Percentiles rank a stretch among this genome's conserved stretches.
These are phyloP conservation scores for Melanotaenia boesemani DNA, from an alignment of 2,797 vertebrate species.

Conservation along the genomic window DNA sequence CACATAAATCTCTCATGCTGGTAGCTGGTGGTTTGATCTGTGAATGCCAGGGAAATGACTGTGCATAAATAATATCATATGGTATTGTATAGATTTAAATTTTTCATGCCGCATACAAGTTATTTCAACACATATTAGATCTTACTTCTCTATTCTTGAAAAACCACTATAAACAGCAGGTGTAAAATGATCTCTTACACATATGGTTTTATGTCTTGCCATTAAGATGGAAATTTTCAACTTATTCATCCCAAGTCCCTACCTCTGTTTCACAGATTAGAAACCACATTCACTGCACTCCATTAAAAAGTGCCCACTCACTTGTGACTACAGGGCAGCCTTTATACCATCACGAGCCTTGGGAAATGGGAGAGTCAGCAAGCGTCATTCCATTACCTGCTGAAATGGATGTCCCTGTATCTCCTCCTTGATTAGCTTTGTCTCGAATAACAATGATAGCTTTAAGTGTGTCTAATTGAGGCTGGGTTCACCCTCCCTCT, in stretches of 20 bases:
- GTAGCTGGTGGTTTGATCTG: constrained; percentile 42
- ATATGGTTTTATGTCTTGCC: constrained; percentile 50
- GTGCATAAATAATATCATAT: constrained; percentile 18
- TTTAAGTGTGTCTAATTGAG: constrained; percentile 97
- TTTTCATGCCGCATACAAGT: constrained; percentile 13
- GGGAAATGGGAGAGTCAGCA: constrained; percentile 68
- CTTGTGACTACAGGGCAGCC: constrained; percentile 68
- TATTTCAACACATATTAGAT: constrained; percentile 25
- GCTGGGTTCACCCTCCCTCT: constrained; percentile 83
- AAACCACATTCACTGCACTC: constrained; percentile 71
- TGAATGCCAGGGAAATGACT: constrained; percentile 6
- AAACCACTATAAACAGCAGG: constrained; percentile 25
- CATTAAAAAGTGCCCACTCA: constrained; percentile 74
- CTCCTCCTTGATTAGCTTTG: constrained; percentile 85
- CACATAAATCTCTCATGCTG: constrained; percentile 42
- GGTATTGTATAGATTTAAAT: constrained; percentile 12
- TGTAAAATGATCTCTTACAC: constrained; percentile 52
- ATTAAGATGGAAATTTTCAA: constrained; percentile 52
- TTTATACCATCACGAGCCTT: constrained; percentile 73
- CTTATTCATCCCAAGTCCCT: constrained; percentile 45
- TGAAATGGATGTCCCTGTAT: constrained; percentile 81
- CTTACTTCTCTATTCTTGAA: constrained; percentile 1
- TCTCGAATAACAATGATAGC: constrained; percentile 87
- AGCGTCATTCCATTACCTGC: constrained; percentile 80
- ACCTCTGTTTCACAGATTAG: constrained; percentile 51